These are phyloP conservation scores for Melanocharis versteri DNA, from an alignment of 2,113 vertebrate species.

Conservation along the genomic window DNA sequence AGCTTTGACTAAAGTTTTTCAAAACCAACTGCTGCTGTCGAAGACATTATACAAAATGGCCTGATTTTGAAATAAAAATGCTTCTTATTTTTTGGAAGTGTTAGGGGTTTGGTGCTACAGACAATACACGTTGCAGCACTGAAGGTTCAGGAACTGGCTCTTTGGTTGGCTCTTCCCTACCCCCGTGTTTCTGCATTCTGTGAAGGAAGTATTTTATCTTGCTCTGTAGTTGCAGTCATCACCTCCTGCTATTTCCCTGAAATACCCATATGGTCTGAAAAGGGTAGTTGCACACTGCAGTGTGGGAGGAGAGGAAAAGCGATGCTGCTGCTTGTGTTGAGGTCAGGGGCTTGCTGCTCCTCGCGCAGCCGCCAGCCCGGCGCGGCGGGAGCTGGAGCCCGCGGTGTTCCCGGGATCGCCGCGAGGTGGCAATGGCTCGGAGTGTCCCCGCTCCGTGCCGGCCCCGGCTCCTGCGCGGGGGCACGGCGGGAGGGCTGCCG, in stretches of 20 bases:
- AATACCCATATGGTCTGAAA: not conserved
- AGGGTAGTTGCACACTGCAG: not conserved
- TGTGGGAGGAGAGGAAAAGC: not conserved
- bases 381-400: fast-evolving
- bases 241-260: not conserved
- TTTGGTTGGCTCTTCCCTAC: not conserved
- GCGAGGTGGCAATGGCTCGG: constrained; percentile 2
- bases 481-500: no score
- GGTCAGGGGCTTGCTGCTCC: not conserved
- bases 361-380: fast-evolving
- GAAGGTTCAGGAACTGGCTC: not conserved
- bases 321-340: no score
- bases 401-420: not conserved
- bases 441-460: not conserved
- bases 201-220: not conserved
- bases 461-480: no score
- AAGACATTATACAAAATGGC: not conserved
- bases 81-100: not conserved
- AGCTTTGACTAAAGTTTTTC: not conserved
- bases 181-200: not conserved
- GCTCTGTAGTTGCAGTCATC: not conserved
- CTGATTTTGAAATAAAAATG: not conserved
- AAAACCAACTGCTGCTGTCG: not conserved
- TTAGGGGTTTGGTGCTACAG: not conserved
- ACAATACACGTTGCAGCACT: fast-evolving